Conservation (phyloP, 2,888 invertebrate species). For the Shargacucullia verbasci region DNA sequence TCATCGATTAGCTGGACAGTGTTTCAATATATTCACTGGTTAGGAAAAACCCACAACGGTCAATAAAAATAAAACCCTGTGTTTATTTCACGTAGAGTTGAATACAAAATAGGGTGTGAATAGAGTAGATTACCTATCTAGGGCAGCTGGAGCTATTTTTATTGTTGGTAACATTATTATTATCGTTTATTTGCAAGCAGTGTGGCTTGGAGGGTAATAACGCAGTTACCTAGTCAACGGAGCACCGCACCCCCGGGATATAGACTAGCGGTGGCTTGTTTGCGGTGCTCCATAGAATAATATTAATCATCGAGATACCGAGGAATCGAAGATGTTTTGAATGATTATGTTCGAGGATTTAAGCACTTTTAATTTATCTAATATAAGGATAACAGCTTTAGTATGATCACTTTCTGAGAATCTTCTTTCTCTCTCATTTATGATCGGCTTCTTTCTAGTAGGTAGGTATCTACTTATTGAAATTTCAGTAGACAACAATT, state of each 20-base stretch:
- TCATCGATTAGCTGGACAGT: conserved; percentile 19
- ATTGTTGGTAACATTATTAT: conserved; percentile 3
- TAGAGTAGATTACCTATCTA: conserved; percentile 31
- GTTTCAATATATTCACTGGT: conserved; percentile 41
- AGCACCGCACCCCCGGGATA: conserved; percentile 35
- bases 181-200: conserved; percentile 23
- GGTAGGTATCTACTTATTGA: too few species aligned
- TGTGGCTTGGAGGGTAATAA: conserved; percentile 20
- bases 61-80: conserved; percentile 33
- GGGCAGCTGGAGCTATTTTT: conserved; percentile 35
- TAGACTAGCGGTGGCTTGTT: too few species aligned
- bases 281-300: conserved; percentile 18
- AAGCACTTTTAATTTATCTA: too few species aligned
- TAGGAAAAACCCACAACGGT: conserved; percentile 29
- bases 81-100: conserved; percentile 27
- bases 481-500: too few species aligned
- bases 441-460: too few species aligned
- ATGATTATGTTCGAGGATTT: not conserved
- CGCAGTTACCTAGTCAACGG: conserved; percentile 25
- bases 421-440: too few species aligned
- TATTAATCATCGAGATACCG: conserved; percentile 22
- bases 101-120: conserved; percentile 34
- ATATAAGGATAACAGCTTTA: too few species aligned
- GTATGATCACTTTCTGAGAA: too few species aligned
- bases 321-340: not conserved